phyloP scores from a whole-genome alignment of 2,113 vertebrate species.

The Suncus etruscus region DNA sequence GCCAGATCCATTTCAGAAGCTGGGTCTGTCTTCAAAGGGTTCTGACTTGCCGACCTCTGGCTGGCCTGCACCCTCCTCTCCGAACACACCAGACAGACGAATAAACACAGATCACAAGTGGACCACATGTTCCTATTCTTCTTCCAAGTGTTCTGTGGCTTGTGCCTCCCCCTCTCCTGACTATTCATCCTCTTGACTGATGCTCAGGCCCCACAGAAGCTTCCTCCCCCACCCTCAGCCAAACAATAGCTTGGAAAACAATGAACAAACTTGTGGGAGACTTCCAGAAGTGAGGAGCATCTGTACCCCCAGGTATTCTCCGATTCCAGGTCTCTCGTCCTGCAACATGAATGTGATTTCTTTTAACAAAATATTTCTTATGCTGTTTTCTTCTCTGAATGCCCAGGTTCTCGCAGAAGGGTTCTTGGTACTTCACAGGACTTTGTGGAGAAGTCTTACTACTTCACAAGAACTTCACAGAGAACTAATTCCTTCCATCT shows the following conservation, averaged over 20 bases:
- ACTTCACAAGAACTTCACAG: background rate
- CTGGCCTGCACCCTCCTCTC: slow-evolving; percentile 64
- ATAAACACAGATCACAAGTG: slow-evolving; percentile 76
- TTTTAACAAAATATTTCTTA: too few species aligned
- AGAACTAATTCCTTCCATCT: background rate
- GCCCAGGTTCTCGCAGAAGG: too few species aligned
- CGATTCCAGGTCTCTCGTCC: background rate
- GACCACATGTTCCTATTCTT: slow-evolving; percentile 69
- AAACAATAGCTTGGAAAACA: background rate
- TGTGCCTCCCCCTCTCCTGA: slow-evolving; percentile 33
- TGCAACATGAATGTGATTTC: background rate
- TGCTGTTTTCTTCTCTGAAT: background rate
- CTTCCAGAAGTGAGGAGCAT: background rate
- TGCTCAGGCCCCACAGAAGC: background rate
- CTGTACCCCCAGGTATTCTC: background rate
- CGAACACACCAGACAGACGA: slow-evolving; percentile 76
- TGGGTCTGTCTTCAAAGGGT: slow-evolving; percentile 78
- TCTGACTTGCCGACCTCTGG: slow-evolving; percentile 75
- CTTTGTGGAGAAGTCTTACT: background rate
- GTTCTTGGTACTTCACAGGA: too few species aligned
- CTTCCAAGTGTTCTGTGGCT: slow-evolving; percentile 72
- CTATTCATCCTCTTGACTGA: slow-evolving; percentile 20
- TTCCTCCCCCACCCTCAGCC: background rate
- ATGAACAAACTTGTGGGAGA: too few species aligned
- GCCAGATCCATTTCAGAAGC: slow-evolving; percentile 74